phyloP scores from a whole-genome alignment of 2,888 invertebrate species.

The Ormyrus labotus region DNA sequence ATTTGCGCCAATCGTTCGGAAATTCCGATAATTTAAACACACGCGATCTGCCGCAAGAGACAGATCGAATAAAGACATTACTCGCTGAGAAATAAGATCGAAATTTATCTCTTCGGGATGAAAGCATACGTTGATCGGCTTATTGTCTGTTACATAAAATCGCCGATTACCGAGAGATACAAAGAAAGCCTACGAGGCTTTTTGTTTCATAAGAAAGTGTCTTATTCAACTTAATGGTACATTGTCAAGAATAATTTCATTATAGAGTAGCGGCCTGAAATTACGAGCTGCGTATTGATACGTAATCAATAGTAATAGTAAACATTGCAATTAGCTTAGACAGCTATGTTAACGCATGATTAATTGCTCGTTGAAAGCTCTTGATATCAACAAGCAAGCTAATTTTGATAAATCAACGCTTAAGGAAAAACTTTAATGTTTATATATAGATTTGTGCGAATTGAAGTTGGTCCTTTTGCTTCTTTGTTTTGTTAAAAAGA shows the following conservation, averaged over 20 bases:
- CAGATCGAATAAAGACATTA: no score
- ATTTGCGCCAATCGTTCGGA: no score
- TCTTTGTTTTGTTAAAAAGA: no score
- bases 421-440: no score
- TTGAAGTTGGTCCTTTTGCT: no score
- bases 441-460: no score
- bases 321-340: not conserved
- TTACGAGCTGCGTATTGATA: not conserved
- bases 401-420: no score
- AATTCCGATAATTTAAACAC: not conserved
- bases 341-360: no score
- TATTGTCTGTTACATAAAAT: conserved; percentile 40
- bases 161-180: conserved; percentile 11
- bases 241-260: not conserved
- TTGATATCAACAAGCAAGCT: no score
- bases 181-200: not conserved
- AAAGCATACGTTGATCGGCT: conserved; percentile 30
- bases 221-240: not conserved
- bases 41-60: not conserved
- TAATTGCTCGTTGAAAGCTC: no score
- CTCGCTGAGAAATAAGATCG: no score
- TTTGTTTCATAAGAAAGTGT: conserved; percentile 25
- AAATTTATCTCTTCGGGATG: not conserved
- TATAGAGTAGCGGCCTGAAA: not conserved
- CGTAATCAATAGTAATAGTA: conserved; percentile 20